Conservation (phyloP, 2,797 vertebrate species). For the Potorous gilbertii region DNA sequence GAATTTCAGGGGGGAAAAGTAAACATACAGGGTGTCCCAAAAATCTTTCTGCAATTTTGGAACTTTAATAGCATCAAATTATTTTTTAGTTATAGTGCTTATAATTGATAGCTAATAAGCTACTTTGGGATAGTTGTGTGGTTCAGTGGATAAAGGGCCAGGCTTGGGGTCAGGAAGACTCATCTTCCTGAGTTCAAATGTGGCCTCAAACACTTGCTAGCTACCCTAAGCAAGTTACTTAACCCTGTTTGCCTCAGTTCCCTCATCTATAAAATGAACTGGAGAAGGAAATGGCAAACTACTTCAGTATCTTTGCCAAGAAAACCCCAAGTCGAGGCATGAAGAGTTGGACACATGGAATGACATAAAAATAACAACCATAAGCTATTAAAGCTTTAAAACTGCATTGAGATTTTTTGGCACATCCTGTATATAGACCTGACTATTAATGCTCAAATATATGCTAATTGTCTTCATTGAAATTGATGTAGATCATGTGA, state of each 20-base stretch:
- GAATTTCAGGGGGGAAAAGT: not conserved
- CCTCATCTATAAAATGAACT: not conserved
- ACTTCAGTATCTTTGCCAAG: not conserved
- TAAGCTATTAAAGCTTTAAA: not conserved
- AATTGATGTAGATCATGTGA: not conserved
- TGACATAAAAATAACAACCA: not conserved
- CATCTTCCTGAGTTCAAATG: not conserved
- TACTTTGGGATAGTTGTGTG: not conserved
- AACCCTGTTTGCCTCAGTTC: not conserved
- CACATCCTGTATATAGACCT: not conserved
- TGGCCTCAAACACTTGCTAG: not conserved
- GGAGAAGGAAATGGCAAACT: not conserved
- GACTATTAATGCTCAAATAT: not conserved
- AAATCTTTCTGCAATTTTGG: not conserved
- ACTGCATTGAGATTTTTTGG: conserved; percentile 11
- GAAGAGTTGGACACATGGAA: not conserved
- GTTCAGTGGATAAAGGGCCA: not conserved
- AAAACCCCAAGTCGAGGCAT: not conserved
- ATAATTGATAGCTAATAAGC: not conserved
- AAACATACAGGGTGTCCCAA: not conserved
- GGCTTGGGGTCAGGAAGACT: not conserved
- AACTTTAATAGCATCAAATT: not conserved
- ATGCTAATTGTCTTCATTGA: conserved; percentile 1
- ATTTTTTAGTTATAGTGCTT: not conserved
- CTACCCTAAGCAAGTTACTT: not conserved